Base-by-base conservation (phyloP, 2,888 invertebrate species). In the Campoletis raptor region DNA sequence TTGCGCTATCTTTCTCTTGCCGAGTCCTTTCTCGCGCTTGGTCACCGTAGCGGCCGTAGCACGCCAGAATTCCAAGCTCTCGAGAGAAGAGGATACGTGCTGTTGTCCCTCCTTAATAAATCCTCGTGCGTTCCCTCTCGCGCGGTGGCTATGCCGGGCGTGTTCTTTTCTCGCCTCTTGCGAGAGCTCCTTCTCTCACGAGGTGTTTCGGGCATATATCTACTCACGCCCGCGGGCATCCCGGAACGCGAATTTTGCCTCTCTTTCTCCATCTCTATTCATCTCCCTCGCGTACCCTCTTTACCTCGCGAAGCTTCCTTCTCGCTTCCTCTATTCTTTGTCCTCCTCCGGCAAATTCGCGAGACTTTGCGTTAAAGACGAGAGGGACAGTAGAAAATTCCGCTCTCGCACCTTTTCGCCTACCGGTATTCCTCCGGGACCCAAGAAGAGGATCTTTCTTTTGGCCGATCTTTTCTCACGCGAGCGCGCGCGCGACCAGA, bases 101-200 rank as follows among this genome's bases (percentile, higher is more conserved):
- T 24, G 40, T 54, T 74, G 54, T 82, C 69, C 90, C 90, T 89
- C 89, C 90, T 91, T 92, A 92, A 93, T 93, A 93, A 93, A 93
- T 93, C 92, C 91, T 90, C 87, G 78, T 83, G 86, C 85, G 85
- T 85, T 87, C 83, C 72, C 81, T 72, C 83, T 86, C 81, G 77
- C 81, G 77, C 87, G 86, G 88, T 89, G 85, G 85, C 85, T 82
- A 78, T 66, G 70, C 82, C 85, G 70, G 69, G 61, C 87, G 83
- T 82, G 87, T 87, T 87, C 85, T 87, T 85, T 80, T 87, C 85
- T 85, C 85, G 82, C 87, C 83, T 83, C 37, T 82, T 40, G 80
- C 48, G 48, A 42, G 48, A 57, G 67, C 77, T 80, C 72, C 74
- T 15, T 30, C 69, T 66, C 52, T 48, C 57, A 18, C 72, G 73